phyloP scores from a whole-genome alignment of 2,888 invertebrate species.

The Dolichopus griseipennis region DNA sequence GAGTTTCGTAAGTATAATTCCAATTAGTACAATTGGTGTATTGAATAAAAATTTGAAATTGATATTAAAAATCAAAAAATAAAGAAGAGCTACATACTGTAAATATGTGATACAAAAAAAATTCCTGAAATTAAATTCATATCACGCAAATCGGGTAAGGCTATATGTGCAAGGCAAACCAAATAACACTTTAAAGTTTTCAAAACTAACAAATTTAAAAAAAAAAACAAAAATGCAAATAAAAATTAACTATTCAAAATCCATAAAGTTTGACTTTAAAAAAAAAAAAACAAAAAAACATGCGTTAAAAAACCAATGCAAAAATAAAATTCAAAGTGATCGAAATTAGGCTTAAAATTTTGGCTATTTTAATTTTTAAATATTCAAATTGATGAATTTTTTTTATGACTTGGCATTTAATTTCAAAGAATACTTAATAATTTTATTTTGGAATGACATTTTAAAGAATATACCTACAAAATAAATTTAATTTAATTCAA shows the following conservation, averaged over 20 bases:
- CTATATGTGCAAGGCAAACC: slow-evolving; percentile 2
- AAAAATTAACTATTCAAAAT: neutral
- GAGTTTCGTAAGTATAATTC: neutral
- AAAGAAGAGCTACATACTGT: no score
- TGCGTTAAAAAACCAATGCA: neutral
- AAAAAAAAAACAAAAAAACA: neutral
- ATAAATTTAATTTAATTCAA: neutral
- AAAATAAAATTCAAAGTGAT: neutral
- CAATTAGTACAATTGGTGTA: neutral
- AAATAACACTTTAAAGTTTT: neutral
- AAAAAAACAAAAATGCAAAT: neutral
- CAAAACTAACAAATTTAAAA: no score
- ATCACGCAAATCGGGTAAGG: slow-evolving; percentile 12
- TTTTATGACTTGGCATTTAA: slow-evolving; percentile 3
- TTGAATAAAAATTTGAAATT: neutral
- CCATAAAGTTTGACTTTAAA: neutral
- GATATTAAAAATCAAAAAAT: no score
- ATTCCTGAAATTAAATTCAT: slow-evolving; percentile 1
- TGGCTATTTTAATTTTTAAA: slow-evolving; percentile 1
- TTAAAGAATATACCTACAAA: neutral
- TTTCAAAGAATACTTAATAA: neutral
- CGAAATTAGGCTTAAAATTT: neutral
- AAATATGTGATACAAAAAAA: neutral
- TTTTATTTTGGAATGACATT: neutral
- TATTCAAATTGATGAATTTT: neutral